phyloP scores from a whole-genome alignment of 2,888 invertebrate species.

The Agapostemon virescens region DNA sequence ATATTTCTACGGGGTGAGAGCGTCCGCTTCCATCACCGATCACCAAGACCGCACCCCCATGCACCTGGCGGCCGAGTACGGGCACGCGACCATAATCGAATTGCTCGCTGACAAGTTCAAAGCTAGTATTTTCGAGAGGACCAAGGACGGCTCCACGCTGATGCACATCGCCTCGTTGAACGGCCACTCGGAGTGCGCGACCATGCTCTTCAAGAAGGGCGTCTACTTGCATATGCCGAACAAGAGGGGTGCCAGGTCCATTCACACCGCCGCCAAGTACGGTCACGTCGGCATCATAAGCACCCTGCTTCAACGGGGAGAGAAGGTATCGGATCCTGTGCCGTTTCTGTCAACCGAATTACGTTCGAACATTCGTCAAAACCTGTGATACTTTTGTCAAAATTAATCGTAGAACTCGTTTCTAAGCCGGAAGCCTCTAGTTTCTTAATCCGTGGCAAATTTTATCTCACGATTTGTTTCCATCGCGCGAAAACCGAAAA shows the following conservation, averaged over 20 bases:
- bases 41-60: slow-evolving; percentile 98
- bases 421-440: too few relatives aligned
- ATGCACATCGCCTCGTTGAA: slow-evolving; percentile 99
- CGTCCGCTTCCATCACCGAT: slow-evolving; percentile 96
- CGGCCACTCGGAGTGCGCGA: slow-evolving; percentile 98
- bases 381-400: not conserved
- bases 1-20: slow-evolving; percentile 96
- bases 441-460: too few relatives aligned
- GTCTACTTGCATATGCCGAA: slow-evolving; percentile 99
- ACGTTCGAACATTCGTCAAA: too few relatives aligned
- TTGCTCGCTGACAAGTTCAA: slow-evolving; percentile 98
- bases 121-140: slow-evolving; percentile 96
- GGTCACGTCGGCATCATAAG: slow-evolving; percentile 99
- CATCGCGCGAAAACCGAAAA: too few relatives aligned
- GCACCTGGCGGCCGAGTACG: slow-evolving; percentile 98
- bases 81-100: slow-evolving; percentile 97
- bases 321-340: slow-evolving; percentile 87
- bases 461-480: too few relatives aligned
- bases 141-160: slow-evolving; percentile 98
- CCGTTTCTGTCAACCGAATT: too few relatives aligned
- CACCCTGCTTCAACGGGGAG: slow-evolving; percentile 96
- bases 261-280: slow-evolving; percentile 98
- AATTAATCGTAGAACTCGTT: not conserved
- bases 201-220: slow-evolving; percentile 98
- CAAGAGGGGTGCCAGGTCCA: slow-evolving; percentile 97